These are phyloP conservation scores for Sardinella longiceps DNA, from an alignment of 2,797 vertebrate species.

Conservation along the genomic window DNA sequence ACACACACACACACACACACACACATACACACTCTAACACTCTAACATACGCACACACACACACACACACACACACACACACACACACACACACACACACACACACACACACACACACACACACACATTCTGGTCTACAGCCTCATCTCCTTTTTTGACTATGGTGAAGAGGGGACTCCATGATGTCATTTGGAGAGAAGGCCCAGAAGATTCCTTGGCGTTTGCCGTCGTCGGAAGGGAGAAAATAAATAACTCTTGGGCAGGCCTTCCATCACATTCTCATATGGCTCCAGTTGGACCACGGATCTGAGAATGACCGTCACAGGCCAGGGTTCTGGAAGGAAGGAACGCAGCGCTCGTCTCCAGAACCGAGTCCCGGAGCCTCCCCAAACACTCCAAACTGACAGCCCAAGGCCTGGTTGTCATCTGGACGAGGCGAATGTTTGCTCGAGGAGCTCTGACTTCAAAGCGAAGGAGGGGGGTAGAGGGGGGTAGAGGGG, in stretches of 20 bases:
- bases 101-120: too few relatives aligned
- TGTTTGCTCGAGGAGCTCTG: slow-evolving; percentile 51
- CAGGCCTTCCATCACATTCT: slow-evolving; percentile 42
- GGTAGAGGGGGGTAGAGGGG: not conserved
- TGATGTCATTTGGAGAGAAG: not conserved
- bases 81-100: not conserved
- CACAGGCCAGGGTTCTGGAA: slow-evolving; percentile 39
- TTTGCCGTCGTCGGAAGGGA: not conserved
- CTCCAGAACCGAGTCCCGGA: not conserved
- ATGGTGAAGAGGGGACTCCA: too few relatives aligned
- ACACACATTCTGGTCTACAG: too few relatives aligned
- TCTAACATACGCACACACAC: not conserved
- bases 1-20: too few relatives aligned
- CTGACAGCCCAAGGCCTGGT: slow-evolving; percentile 28
- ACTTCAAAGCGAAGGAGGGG: not conserved
- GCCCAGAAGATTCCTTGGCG: not conserved
- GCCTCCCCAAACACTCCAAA: not conserved
- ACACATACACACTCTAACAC: too few relatives aligned
- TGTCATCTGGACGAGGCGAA: slow-evolving; percentile 47
- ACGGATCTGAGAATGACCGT: slow-evolving; percentile 32
- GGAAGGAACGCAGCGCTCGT: not conserved
- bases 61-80: too few relatives aligned
- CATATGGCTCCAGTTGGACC: slow-evolving; percentile 50
- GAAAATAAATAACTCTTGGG: slow-evolving; percentile 53
- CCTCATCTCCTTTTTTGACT: too few relatives aligned